phyloP scores from a whole-genome alignment of 2,797 vertebrate species.

The Neosilurus hyrtlii region DNA sequence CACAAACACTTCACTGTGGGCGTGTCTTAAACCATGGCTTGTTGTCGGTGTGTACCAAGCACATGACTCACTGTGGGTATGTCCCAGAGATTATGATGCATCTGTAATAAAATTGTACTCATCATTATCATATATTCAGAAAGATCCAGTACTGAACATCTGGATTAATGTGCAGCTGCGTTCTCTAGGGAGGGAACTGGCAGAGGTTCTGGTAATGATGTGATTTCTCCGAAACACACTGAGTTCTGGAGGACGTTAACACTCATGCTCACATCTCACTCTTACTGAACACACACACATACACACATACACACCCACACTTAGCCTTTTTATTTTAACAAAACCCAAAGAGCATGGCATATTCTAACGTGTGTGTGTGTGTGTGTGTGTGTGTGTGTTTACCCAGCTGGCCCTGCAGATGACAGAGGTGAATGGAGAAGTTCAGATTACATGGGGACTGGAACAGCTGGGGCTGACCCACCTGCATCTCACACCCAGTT shows the following conservation, averaged over 20 bases:
- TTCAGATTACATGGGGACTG: slow-evolving; percentile 30
- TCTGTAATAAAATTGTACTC: background rate
- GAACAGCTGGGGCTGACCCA: background rate
- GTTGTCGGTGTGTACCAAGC: background rate
- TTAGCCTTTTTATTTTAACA: background rate
- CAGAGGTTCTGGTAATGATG: background rate
- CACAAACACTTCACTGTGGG: background rate
- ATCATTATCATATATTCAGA: background rate
- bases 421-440: slow-evolving; percentile 24
- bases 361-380: background rate
- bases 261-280: too few species aligned
- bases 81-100: background rate
- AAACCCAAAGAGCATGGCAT: background rate
- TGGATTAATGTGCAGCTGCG: background rate
- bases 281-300: background rate
- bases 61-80: background rate
- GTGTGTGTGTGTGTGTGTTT: slow-evolving; percentile 12
- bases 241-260: background rate
- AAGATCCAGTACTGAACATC: background rate
- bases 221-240: background rate
- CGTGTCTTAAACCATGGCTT: background rate
- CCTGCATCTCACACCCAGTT: slow-evolving; percentile 26
- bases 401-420: slow-evolving; percentile 31
- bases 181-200: background rate
- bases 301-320: background rate